A percentile compares a stretch with the other conserved stretches of the same genome.
These are phyloP conservation scores for Lethenteron reissneri DNA, from an alignment of 2,113 vertebrate genomes.

Conservation along the genomic window DNA sequence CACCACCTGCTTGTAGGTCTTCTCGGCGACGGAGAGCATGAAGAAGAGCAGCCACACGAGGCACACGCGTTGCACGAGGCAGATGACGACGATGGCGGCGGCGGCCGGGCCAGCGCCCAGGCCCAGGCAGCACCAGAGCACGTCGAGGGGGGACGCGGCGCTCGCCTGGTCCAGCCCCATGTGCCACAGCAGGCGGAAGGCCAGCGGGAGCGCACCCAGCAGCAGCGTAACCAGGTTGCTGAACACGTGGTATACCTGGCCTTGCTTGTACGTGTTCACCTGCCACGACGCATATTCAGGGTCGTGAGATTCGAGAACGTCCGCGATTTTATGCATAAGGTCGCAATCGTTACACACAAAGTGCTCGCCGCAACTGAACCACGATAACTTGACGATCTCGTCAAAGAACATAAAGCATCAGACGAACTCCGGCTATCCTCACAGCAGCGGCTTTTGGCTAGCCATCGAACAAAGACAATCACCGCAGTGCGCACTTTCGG, in stretches of 20 bases:
- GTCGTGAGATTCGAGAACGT: no score
- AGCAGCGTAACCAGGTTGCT: conserved; percentile 61
- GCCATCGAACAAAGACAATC: no score
- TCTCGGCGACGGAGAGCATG: conserved; percentile 82
- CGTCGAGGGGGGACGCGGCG: no score
- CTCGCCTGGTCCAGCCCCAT: conserved; percentile 38
- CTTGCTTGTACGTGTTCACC: conserved; percentile 77
- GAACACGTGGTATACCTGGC: conserved; percentile 90
- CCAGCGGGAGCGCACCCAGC: conserved; percentile 68
- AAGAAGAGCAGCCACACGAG: conserved; percentile 99
- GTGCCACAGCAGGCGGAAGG: conserved; percentile 59
- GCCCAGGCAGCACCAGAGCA: conserved; percentile 14
- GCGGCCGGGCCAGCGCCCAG: conserved; percentile 47
- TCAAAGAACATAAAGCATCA: no score
- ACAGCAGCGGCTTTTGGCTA: no score
- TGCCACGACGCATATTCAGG: conserved; percentile 13
- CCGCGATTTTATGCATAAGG: no score
- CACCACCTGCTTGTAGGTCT: conserved; percentile 84
- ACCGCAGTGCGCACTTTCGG: no score
- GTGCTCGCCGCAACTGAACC: no score
- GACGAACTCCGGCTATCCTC: no score
- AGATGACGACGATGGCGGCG: conserved; percentile 63
- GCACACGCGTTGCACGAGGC: conserved; percentile 66
- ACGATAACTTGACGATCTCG: no score
- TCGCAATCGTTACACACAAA: no score